These are phyloP conservation scores for Tenthredo distinguenda DNA, from an alignment of 2,888 invertebrate genomes.

Conservation along the genomic window DNA sequence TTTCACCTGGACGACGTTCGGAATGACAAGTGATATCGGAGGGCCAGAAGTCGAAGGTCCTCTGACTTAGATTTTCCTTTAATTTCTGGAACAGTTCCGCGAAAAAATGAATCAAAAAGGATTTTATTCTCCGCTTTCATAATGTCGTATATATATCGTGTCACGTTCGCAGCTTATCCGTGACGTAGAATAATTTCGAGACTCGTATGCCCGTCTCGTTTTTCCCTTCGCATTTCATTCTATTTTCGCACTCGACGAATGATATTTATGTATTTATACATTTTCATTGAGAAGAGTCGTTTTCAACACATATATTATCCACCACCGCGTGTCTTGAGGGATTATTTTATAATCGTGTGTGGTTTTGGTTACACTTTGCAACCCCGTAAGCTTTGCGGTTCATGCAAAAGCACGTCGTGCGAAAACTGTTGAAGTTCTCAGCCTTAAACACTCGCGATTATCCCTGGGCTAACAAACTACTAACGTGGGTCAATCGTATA, in stretches of 20 bases:
- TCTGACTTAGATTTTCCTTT: background rate
- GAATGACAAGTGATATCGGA: background rate
- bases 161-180: background rate
- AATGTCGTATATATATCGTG: background rate
- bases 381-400: constrained; percentile 19
- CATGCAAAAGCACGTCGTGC: constrained; percentile 8
- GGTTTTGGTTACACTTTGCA: background rate
- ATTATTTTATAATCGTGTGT: background rate
- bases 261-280: background rate
- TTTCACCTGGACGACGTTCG: background rate
- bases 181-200: constrained; percentile 17
- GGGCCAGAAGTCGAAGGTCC: background rate
- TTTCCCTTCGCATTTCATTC: background rate
- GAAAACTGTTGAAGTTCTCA: constrained; percentile 15
- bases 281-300: background rate
- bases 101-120: background rate
- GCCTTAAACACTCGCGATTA: background rate
- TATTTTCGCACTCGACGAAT: background rate
- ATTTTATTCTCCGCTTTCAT: background rate
- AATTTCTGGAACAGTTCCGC: background rate
- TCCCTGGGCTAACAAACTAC: background rate
- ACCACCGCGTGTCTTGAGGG: background rate
- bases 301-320: background rate
- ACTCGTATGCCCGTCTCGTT: background rate
- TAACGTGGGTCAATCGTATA: background rate